A percentile compares a stretch with the other conserved stretches of the same genome.
These are phyloP conservation scores for Ophion obscuratus DNA, from an alignment of 2,888 invertebrate genomes.

Conservation along the genomic window DNA sequence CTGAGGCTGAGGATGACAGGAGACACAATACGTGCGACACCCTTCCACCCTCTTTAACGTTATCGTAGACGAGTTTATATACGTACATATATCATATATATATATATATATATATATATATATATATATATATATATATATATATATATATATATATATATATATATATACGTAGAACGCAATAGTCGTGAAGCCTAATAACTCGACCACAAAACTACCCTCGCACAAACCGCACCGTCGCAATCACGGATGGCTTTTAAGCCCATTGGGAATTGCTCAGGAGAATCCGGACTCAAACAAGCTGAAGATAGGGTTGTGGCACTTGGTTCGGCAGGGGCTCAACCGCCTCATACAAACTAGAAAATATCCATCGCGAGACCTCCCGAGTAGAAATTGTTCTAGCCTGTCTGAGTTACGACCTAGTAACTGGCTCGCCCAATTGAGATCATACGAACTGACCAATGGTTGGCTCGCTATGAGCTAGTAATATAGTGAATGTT, in stretches of 20 bases:
- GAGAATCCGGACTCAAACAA: not conserved
- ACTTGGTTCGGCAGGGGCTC: constrained; percentile 14
- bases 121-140: not conserved
- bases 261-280: constrained; percentile 75
- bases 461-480: no score
- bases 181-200: constrained; percentile 68
- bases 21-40: constrained; percentile 77
- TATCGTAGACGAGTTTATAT: constrained; percentile 26
- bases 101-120: constrained; percentile 12
- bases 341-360: no score
- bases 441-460: no score
- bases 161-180: constrained; percentile 10
- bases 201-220: constrained; percentile 76
- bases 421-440: no score
- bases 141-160: not conserved
- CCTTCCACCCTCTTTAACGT: constrained; percentile 66
- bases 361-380: not conserved
- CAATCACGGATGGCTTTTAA: constrained; percentile 69
- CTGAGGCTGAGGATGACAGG: constrained; percentile 82
- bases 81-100: not conserved
- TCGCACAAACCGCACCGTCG: constrained; percentile 49
- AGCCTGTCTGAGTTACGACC: no score
- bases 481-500: no score
- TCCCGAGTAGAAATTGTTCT: no score
- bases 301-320: constrained; percentile 19